phyloP scores from a whole-genome alignment of 2,113 vertebrate genomes.

The Plestiodon gilberti region DNA sequence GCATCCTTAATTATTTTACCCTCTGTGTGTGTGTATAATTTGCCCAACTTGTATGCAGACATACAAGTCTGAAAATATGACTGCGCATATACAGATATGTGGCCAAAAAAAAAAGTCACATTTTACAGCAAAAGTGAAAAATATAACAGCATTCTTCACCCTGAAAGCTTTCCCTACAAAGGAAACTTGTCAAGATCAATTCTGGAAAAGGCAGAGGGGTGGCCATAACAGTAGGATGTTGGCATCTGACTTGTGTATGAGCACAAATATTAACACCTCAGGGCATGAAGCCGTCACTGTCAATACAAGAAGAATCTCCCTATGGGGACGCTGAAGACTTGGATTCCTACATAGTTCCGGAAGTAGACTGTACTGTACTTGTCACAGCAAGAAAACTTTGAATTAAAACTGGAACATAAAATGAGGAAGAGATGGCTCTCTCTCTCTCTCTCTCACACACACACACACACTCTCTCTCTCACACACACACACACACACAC shows the following conservation, averaged over 20 bases:
- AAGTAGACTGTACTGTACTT: constrained; percentile 10
- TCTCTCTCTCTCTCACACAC: background rate
- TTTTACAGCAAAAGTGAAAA: background rate
- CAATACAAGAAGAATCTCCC: background rate
- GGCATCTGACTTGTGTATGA: background rate
- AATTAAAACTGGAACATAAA: background rate
- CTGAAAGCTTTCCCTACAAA: background rate
- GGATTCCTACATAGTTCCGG: background rate
- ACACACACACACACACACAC: background rate
- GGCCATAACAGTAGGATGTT: background rate
- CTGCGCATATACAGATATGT: background rate
- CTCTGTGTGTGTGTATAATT: background rate
- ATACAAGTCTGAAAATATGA: background rate
- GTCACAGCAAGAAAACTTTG: background rate
- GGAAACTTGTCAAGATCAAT: background rate
- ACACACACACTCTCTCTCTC: background rate
- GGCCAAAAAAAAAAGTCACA: background rate
- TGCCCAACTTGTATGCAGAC: background rate
- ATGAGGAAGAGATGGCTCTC: too few relatives aligned
- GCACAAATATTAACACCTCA: background rate
- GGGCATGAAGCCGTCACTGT: background rate
- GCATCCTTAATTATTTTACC: background rate
- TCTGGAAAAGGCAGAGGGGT: background rate
- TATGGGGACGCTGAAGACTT: background rate
- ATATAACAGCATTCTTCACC: background rate